phyloP scores from a whole-genome alignment of 2,888 invertebrate species.

The Oligia strigilis region DNA sequence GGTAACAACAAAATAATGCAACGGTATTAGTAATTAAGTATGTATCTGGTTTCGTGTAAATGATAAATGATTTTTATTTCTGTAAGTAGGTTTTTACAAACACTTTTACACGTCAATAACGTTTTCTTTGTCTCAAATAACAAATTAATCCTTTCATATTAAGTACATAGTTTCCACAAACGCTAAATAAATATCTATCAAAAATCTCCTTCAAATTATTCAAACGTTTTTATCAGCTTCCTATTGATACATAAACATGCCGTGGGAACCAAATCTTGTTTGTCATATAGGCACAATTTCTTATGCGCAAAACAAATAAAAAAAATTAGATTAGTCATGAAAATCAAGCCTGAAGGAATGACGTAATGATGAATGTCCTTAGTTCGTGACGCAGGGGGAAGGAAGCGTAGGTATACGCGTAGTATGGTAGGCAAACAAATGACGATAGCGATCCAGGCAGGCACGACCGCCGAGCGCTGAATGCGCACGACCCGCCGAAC shows the following conservation, averaged over 20 bases:
- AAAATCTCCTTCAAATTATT: slow-evolving; percentile 37
- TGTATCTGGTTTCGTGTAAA: background rate
- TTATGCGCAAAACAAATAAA: slow-evolving; percentile 15
- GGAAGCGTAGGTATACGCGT: slow-evolving; percentile 42
- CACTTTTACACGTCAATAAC: background rate
- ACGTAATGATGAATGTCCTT: slow-evolving; percentile 66
- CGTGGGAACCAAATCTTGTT: slow-evolving; percentile 55
- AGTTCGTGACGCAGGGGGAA: slow-evolving; percentile 76
- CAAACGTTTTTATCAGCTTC: slow-evolving; percentile 40
- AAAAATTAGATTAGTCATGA: slow-evolving; percentile 39
- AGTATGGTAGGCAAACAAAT: slow-evolving; percentile 46
- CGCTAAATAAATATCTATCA: slow-evolving; percentile 16
- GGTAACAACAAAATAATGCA: slow-evolving; percentile 8
- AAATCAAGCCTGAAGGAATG: slow-evolving; percentile 61
- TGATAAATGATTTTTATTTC: no score
- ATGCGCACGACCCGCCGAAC: slow-evolving; percentile 41
- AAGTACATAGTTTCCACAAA: slow-evolving; percentile 23
- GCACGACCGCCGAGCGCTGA: slow-evolving; percentile 40
- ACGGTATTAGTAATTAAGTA: slow-evolving; percentile 4
- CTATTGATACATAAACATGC: slow-evolving; percentile 50
- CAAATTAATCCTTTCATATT: slow-evolving; percentile 14
- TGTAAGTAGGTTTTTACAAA: no score
- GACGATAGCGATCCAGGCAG: slow-evolving; percentile 59
- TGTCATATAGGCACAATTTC: slow-evolving; percentile 31
- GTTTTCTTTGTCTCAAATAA: slow-evolving; percentile 3